A percentile compares a stretch with the other conserved stretches of the same genome.
These are phyloP conservation scores for Parauchenoglanis punctatus DNA, from an alignment of 2,797 vertebrate genomes.

Conservation along the genomic window DNA sequence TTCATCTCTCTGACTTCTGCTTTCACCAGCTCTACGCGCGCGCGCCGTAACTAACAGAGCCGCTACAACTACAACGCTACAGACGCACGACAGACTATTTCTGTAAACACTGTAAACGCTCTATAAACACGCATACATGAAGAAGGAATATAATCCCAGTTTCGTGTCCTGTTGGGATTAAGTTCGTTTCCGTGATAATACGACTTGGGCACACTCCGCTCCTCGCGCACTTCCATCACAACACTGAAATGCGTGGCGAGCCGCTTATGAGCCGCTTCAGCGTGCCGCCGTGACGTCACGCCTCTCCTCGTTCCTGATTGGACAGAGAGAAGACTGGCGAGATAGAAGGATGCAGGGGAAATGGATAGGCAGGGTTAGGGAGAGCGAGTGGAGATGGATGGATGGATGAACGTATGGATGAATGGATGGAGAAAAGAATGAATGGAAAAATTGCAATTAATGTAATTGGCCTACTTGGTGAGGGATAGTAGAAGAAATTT, in stretches of 20 bases:
- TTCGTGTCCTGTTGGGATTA: not conserved
- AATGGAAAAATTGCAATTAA: not conserved
- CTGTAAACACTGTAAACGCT: not conserved
- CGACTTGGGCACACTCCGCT: not conserved
- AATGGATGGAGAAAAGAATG: not conserved
- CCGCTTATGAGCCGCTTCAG: not conserved
- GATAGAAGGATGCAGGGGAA: not conserved
- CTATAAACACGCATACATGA: not conserved
- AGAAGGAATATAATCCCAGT: not conserved
- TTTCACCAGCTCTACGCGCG: too few species aligned
- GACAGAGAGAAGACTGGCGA: not conserved
- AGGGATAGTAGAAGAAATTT: not conserved
- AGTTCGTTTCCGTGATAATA: not conserved
- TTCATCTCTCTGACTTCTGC: conserved; percentile 16
- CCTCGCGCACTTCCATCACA: conserved; percentile 1
- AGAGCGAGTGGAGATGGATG: not conserved
- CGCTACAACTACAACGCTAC: not conserved
- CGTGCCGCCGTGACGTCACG: not conserved
- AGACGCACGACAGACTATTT: not conserved
- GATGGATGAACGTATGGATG: too few species aligned
- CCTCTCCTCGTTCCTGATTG: not conserved
- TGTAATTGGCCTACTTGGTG: not conserved
- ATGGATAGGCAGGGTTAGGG: not conserved
- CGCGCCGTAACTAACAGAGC: not conserved
- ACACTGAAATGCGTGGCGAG: not conserved